Conservation (phyloP, 2,888 invertebrate genomes). For the Vanessa cardui region DNA sequence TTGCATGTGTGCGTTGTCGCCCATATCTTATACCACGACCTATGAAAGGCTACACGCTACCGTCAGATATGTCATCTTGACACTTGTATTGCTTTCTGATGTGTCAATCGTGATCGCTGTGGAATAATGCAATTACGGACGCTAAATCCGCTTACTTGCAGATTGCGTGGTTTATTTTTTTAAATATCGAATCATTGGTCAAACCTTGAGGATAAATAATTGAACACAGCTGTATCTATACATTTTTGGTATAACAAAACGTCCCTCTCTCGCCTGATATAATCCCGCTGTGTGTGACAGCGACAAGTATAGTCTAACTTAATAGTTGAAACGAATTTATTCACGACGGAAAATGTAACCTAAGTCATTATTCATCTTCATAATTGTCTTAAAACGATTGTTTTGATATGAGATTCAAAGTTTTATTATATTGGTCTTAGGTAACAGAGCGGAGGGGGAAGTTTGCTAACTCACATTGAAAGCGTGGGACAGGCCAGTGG, state of each 20-base stretch:
- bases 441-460: constrained; percentile 8
- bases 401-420: not conserved
- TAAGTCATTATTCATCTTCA: not conserved
- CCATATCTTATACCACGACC: constrained; percentile 28
- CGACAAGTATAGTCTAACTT: too few relatives aligned
- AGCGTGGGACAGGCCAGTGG: constrained; percentile 12
- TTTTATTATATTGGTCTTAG: constrained; percentile 5
- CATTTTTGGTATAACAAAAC: too few relatives aligned
- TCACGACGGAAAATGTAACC: not conserved
- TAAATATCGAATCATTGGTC: not conserved
- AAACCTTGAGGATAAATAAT: not conserved
- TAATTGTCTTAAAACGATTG: constrained; percentile 2
- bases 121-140: constrained; percentile 31
- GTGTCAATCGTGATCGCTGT: constrained; percentile 21
- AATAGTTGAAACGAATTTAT: not conserved
- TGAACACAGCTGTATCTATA: too few relatives aligned
- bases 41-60: constrained; percentile 24
- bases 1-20: too few relatives aligned
- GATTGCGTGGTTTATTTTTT: not conserved
- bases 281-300: not conserved
- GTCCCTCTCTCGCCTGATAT: not conserved
- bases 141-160: constrained; percentile 13
- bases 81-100: constrained; percentile 39
- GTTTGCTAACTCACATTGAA: constrained; percentile 25
- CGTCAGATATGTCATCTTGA: constrained; percentile 31